phyloP scores from a whole-genome alignment of 2,797 vertebrate genomes.

The Silurus aristotelis region DNA sequence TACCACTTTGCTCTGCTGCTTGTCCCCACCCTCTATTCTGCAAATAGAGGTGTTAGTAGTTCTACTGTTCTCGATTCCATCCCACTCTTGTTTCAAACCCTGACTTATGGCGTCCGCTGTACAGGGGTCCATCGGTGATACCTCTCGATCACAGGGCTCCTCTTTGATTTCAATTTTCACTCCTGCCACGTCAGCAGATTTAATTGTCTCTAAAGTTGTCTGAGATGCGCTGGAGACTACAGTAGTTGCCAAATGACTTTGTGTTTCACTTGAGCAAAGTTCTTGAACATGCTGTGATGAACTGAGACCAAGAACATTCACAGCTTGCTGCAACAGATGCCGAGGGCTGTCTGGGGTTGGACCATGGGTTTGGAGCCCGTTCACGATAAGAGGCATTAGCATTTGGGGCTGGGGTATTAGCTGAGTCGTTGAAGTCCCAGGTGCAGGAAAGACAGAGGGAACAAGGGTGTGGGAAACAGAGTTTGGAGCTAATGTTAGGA shows the following conservation, averaged over 20 bases:
- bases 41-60: too few relatives aligned
- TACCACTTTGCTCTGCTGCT: constrained; percentile 55
- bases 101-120: constrained; percentile 14
- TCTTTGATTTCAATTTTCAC: constrained; percentile 42
- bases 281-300: constrained; percentile 74
- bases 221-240: constrained; percentile 55
- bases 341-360: constrained; percentile 71
- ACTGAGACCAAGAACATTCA: constrained; percentile 76
- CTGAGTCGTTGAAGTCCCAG: constrained; percentile 64
- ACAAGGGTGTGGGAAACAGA: constrained; percentile 73
- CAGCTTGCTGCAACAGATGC: constrained; percentile 75
- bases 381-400: constrained; percentile 79
- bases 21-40: constrained; percentile 47
- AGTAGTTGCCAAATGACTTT: constrained; percentile 73
- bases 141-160: constrained; percentile 41
- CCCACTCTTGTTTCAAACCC: constrained; percentile 56
- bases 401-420: constrained; percentile 78
- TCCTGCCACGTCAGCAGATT: constrained; percentile 14
- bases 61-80: constrained; percentile 50
- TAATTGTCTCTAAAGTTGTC: constrained; percentile 56
- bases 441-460: constrained; percentile 70
- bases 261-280: constrained; percentile 75
- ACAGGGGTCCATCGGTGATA: constrained; percentile 29
- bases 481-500: constrained; percentile 75
- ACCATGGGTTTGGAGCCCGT: constrained; percentile 72